Evolutionary conservation across 2,113 vertebrate genomes (phyloP).

Genomic region (Arothron firmamentum): DNA sequence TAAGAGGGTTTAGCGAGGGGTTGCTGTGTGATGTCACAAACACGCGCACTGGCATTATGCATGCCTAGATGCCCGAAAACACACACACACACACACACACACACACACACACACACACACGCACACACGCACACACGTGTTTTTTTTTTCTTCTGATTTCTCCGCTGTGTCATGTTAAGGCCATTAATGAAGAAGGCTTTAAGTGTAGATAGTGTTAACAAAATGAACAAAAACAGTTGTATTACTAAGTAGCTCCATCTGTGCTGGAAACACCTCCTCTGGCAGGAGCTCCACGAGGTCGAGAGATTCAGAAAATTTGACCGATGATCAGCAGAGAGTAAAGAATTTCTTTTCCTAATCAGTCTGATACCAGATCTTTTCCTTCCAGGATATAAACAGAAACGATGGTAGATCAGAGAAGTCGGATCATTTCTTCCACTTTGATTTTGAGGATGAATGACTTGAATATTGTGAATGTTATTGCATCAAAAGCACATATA

Average conservation of each 20-base stretch:
- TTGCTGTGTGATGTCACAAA: slow-evolving; percentile 54
- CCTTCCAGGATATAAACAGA: too few species aligned
- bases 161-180: neutral
- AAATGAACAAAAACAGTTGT: too few species aligned
- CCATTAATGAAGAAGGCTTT: neutral
- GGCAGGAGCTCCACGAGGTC: neutral
- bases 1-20: slow-evolving; percentile 68
- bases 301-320: too few species aligned
- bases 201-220: neutral
- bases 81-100: slow-evolving; percentile 3
- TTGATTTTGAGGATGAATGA: too few species aligned
- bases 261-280: slow-evolving; percentile 17
- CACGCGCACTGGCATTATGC: slow-evolving; percentile 13
- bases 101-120: too few species aligned
- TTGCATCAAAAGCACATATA: too few species aligned
- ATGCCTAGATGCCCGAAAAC: slow-evolving; percentile 3
- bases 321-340: too few species aligned
- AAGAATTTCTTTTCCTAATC: too few species aligned
- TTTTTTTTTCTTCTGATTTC: neutral
- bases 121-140: neutral
- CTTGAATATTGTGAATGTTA: too few species aligned
- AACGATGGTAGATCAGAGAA: too few species aligned
- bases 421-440: too few species aligned
- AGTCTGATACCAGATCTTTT: too few species aligned
- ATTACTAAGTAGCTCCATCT: slow-evolving; percentile 14